Evolutionary conservation across 2,888 invertebrate genomes (phyloP).

Genomic region (Cheilosia urbana): DNA sequence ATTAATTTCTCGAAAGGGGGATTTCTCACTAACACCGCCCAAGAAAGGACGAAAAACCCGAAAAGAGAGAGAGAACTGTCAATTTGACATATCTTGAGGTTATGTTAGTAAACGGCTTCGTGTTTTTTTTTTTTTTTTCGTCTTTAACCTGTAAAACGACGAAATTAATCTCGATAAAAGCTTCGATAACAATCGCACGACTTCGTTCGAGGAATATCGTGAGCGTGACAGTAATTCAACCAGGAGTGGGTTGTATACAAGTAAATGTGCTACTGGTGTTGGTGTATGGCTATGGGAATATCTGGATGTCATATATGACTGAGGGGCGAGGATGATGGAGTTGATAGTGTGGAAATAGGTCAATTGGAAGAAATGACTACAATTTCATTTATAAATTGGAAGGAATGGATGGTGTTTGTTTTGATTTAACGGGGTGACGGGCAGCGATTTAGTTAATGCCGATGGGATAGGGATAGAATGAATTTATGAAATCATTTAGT

Average conservation of each 20-base stretch:
- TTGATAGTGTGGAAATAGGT: conserved; percentile 57
- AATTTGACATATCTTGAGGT: conserved; percentile 9
- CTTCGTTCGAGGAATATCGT: conserved; percentile 47
- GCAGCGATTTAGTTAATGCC: conserved; percentile 47
- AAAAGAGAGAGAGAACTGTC: neutral
- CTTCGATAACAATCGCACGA: conserved; percentile 62
- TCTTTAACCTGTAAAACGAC: conserved; percentile 11
- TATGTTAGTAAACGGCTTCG: conserved; percentile 18
- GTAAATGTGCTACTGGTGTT: neutral
- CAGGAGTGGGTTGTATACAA: neutral
- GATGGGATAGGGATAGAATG: conserved; percentile 13
- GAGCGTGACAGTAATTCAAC: conserved; percentile 37
- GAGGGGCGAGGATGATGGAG: conserved; percentile 23
- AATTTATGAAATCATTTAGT: conserved; percentile 49
- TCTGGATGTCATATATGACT: conserved; percentile 22
- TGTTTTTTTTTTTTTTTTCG: neutral
- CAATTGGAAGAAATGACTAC: conserved; percentile 63
- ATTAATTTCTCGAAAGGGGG: conserved; percentile 3
- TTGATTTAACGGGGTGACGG: conserved; percentile 21
- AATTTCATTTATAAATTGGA: conserved; percentile 35
- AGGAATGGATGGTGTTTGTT: conserved; percentile 29
- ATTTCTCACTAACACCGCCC: neutral
- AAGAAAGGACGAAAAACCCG: neutral
- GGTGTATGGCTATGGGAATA: neutral
- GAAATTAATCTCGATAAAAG: conserved; percentile 73